phyloP scores from a whole-genome alignment of 2,113 vertebrate genomes.

The Oncorhynchus keta region DNA sequence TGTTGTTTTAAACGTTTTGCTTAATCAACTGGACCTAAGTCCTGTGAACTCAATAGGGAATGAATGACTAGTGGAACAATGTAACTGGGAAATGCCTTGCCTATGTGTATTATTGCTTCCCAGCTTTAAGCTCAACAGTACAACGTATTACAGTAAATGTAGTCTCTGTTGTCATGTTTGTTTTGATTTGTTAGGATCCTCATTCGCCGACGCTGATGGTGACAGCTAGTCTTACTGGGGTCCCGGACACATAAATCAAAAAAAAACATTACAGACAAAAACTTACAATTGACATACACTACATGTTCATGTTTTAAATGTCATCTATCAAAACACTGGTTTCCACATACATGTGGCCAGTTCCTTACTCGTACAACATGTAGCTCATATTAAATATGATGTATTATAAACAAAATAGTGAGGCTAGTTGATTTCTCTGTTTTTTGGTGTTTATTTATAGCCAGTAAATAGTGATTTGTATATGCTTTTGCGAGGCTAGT shows the following conservation, averaged over 20 bases:
- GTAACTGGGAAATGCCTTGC: conserved; percentile 8
- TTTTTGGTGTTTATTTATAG: too few species aligned
- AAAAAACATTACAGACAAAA: too few species aligned
- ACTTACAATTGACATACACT: not conserved
- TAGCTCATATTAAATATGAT: not conserved
- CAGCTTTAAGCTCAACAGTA: conserved; percentile 24
- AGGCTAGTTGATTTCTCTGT: too few species aligned
- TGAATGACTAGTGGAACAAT: conserved; percentile 8
- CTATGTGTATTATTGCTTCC: conserved; percentile 50
- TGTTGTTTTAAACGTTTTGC: too few species aligned
- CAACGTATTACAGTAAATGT: not conserved
- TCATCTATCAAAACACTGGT: not conserved
- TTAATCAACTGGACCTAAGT: conserved; percentile 8
- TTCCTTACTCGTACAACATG: too few species aligned
- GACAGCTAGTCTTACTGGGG: too few species aligned
- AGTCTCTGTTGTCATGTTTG: not conserved
- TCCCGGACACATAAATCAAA: too few species aligned
- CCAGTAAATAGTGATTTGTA: too few species aligned
- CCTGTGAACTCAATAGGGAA: conserved; percentile 63
- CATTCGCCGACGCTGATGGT: too few species aligned
- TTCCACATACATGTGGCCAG: too few species aligned
- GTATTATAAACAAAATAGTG: too few species aligned
- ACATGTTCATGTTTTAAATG: not conserved
- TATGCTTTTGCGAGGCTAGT: too few species aligned
- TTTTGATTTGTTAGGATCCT: not conserved